These are phyloP conservation scores for Petrocephalus schoutedeni DNA, from an alignment of 2,797 vertebrate genomes.

Conservation along the genomic window DNA sequence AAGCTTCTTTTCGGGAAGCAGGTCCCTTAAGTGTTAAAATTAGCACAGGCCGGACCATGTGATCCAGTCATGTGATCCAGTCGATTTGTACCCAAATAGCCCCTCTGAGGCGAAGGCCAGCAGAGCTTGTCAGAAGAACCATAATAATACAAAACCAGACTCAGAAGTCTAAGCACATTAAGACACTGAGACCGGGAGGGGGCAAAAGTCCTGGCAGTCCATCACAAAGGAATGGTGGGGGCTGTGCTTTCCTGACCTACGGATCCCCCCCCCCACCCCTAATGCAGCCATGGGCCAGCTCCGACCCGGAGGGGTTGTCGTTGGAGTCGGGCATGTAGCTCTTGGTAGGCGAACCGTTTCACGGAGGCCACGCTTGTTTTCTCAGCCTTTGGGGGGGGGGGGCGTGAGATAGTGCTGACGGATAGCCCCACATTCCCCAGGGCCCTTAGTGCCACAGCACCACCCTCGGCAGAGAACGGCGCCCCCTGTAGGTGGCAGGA, in stretches of 20 bases:
- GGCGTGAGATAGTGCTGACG: slow-evolving; percentile 3
- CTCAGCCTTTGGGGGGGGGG: neutral
- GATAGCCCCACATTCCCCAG: neutral
- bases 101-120: neutral
- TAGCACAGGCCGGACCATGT: neutral
- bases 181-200: neutral
- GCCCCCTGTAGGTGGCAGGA: neutral
- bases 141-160: neutral
- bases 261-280: neutral
- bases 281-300: neutral
- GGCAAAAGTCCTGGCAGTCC: neutral
- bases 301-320: neutral
- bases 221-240: neutral
- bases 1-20: neutral
- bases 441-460: neutral
- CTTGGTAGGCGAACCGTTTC: slow-evolving; percentile 1
- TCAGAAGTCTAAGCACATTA: neutral
- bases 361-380: neutral
- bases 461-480: neutral
- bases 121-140: neutral
- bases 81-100: neutral
- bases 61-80: neutral
- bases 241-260: neutral
- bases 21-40: neutral
- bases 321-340: neutral